These are phyloP conservation scores for Anagyrus pseudococci DNA, from an alignment of 2,888 invertebrate species.

Conservation along the genomic window DNA sequence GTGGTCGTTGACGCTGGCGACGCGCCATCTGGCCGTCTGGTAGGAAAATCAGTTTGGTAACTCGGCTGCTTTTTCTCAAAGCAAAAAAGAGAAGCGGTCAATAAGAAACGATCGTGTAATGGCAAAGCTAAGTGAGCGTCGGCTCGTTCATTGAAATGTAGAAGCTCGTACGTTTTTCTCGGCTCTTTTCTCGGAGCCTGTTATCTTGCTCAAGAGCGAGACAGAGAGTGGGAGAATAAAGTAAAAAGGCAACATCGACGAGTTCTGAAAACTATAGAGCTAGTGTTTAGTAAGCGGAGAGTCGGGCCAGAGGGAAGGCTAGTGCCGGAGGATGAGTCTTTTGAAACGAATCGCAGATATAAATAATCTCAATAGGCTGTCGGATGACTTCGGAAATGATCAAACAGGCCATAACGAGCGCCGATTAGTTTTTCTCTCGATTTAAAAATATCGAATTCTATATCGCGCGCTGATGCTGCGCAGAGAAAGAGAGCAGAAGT, in stretches of 20 bases:
- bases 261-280: constrained; percentile 18
- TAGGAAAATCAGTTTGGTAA: constrained; percentile 26
- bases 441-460: constrained; percentile 7
- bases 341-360: constrained; percentile 27
- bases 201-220: too few relatives aligned
- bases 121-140: constrained; percentile 11
- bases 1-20: neutral
- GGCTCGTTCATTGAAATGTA: constrained; percentile 23
- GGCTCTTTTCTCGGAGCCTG: constrained; percentile 6
- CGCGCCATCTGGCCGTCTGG: constrained; percentile 5
- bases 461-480: constrained; percentile 8
- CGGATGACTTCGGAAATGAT: constrained; percentile 25
- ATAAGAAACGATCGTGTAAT: constrained; percentile 34
- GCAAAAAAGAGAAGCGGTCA: constrained; percentile 11
- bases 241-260: constrained; percentile 25
- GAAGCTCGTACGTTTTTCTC: constrained; percentile 10
- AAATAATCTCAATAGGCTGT: constrained; percentile 26
- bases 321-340: constrained; percentile 1
- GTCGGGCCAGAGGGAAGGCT: neutral
- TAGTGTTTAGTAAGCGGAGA: too few relatives aligned
- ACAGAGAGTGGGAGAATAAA: too few relatives aligned
- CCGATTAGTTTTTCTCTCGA: neutral
- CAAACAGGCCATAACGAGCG: constrained; percentile 22
- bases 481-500: neutral
- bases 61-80: neutral